A percentile compares a stretch with the other conserved stretches of the same genome.
These are phyloP conservation scores for Xenopus tropicalis DNA, from an alignment of 2,113 vertebrate genomes.

Conservation along the genomic window UCB_Xtro_10.0 CM004443.2:163191501-163192000, in stretches of 20 bases:
- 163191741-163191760: conserved; percentile 19
- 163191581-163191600: not conserved
- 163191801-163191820: conserved; percentile 20
- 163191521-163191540: conserved; percentile 14
- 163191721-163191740: conserved; percentile 31
- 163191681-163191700: conserved; percentile 34
- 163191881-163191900: no score
- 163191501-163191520: conserved; percentile 2
- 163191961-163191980: no score
- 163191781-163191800: not conserved
- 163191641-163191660: conserved; percentile 5
- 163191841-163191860: no score
- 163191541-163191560: conserved; percentile 4
- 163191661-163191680: conserved; percentile 17
- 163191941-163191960: no score
- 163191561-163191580: conserved; percentile 7
- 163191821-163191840: no score
- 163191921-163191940: no score
- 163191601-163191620: not conserved
- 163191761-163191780: conserved; percentile 37
- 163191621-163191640: not conserved
- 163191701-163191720: conserved; percentile 33
- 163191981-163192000: no score
- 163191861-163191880: no score
- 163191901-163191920: no score